Base-by-base conservation (phyloP, 2,888 invertebrate genomes). In the Lampropteryx suffumata region DNA sequence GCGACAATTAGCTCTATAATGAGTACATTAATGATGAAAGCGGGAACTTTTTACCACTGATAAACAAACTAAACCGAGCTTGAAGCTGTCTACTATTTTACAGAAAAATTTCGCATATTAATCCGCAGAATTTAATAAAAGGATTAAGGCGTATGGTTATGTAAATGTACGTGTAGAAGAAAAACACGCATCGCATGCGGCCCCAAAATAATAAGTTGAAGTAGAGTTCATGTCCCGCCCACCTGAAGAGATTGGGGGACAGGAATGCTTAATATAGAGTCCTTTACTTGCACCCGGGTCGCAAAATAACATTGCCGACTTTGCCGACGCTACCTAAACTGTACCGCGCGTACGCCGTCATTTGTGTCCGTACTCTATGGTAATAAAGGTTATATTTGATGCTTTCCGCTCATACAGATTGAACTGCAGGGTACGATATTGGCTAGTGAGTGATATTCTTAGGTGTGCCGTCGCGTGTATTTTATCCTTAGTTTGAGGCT, bases 191-290 rank as follows among this genome's bases (percentile, higher is more conserved):
- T 77, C 73, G 74, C 75, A 79, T 76, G 76, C 74, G 79, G 76
- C 76, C 73, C 81, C 78, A 62, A 84, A 86, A 86, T 87, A 89
- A 88, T 89, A 89, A 87, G 82, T 84, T 83, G 77, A 76, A 87
- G 80, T 82, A 71, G 79, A 85, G 80, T 82, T 79, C 81, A 82
- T 80, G 81, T 74, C 72, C 74, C 76, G 70, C 71, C 82, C 84
- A 84, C 86, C 87, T 87, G 84, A 79, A 82, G 82, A 85, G 82
- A 83, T 84, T 79, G 82, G 78, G 82, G 79, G 75, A 79, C 79
- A 81, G 85, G 87, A 89, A 89, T 89, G 83, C 88, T 86, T 88
- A 89, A 89, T 89, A 89, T 88, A 87, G 79, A 82, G 81, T 82
- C 84, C 82, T 85, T 87, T 85, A 83, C 84, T 81, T 82, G 82